Conservation (phyloP, 2,888 invertebrate species). For the Cantharis rustica region DNA sequence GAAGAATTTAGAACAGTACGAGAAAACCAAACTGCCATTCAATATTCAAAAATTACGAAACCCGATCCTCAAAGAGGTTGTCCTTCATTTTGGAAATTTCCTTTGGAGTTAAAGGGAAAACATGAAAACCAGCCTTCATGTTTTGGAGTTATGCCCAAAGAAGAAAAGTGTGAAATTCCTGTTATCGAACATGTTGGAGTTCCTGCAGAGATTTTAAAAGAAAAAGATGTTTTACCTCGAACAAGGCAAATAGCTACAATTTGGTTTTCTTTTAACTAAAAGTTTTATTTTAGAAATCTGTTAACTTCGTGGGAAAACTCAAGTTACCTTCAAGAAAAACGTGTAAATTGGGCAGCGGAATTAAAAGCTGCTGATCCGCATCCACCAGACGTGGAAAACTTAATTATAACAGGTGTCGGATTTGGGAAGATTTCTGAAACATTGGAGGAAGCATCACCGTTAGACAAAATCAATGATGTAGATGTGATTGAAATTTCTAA, state of each 20-base stretch:
- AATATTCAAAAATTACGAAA: constrained; percentile 44
- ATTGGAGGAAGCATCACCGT: not conserved
- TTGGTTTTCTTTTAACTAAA: not conserved
- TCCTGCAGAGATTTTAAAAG: constrained; percentile 41
- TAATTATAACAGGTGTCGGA: constrained; percentile 45
- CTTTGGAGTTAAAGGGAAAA: constrained; percentile 35
- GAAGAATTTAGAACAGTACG: constrained; percentile 31
- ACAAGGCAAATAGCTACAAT: constrained; percentile 34
- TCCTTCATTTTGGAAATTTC: constrained; percentile 49
- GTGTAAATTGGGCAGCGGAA: constrained; percentile 35
- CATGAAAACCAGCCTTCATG: constrained; percentile 33
- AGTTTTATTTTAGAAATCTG: constrained; percentile 34
- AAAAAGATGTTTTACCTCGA: constrained; percentile 42
- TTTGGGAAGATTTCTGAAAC: not conserved
- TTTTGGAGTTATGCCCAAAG: constrained; percentile 40
- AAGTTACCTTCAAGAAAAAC: constrained; percentile 36
- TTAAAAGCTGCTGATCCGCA: constrained; percentile 42
- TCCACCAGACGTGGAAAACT: constrained; percentile 41
- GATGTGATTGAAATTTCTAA: not conserved
- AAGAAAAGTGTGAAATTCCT: constrained; percentile 45
- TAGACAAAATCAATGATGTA: not conserved
- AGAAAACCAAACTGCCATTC: constrained; percentile 44
- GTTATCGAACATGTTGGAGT: constrained; percentile 43
- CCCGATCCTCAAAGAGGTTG: constrained; percentile 50
- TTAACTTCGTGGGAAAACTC: constrained; percentile 42